Conservation (phyloP, 2,113 vertebrate genomes). For the Phrynocephalus versicolor region DNA sequence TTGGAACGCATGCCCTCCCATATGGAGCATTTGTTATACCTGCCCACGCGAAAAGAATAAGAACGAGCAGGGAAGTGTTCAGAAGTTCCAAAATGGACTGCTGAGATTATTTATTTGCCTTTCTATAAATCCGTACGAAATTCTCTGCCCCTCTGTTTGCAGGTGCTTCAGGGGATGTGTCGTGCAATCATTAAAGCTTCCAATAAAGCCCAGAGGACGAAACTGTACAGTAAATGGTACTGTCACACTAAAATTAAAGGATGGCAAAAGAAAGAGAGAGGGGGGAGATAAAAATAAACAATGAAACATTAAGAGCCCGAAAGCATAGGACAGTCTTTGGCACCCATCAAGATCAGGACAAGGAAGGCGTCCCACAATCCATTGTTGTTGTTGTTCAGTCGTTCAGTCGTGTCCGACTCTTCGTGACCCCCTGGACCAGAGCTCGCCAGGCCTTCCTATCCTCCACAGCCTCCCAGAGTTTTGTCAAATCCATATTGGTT, state of each 20-base stretch:
- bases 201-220: background rate
- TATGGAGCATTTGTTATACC: background rate
- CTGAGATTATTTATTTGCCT: background rate
- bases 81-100: background rate
- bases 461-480: no score
- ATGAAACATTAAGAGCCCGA: background rate
- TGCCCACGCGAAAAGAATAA: background rate
- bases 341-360: background rate
- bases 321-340: background rate
- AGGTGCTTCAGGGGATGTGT: background rate
- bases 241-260: background rate
- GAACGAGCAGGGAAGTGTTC: background rate
- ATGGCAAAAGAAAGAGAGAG: background rate
- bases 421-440: no score
- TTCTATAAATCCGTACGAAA: background rate
- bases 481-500: no score
- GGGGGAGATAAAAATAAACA: background rate
- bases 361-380: background rate
- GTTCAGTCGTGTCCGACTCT: no score
- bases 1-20: background rate
- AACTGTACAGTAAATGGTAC: background rate
- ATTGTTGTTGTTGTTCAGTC: no score
- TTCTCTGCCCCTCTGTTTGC: background rate
- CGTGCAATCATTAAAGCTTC: background rate
- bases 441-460: no score